Evolutionary conservation across 64 coral and sea anemone species (phyloP).

Genomic region (Montipora efflorescens): DNA sequence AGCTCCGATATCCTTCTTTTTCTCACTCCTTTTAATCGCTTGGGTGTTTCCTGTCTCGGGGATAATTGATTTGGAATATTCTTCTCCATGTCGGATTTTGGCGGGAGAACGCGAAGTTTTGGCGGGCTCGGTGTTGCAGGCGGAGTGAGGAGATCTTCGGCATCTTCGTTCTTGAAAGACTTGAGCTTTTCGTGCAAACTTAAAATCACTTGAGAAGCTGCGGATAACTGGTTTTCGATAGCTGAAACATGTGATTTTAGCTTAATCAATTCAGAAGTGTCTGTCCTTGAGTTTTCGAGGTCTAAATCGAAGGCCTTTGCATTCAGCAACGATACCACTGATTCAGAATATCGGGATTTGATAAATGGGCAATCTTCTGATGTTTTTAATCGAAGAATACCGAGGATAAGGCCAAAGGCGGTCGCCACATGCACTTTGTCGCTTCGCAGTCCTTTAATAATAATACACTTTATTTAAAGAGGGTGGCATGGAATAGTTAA

Average conservation of each 20-base stretch:
- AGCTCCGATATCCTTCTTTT: constrained; percentile 7
- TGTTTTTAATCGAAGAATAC: not conserved
- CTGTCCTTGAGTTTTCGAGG: not conserved
- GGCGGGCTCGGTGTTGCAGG: constrained; percentile 1
- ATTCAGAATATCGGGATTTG: not conserved
- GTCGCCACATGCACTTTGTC: constrained; percentile 6
- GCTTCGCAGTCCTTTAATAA: not conserved
- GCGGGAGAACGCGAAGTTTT: not conserved
- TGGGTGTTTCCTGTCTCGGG: not conserved
- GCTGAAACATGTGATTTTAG: not conserved
- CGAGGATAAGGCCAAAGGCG: not conserved
- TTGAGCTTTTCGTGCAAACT: not conserved
- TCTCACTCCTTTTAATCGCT: not conserved
- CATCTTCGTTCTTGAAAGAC: not conserved
- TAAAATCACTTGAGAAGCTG: not conserved
- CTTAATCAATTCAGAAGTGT: not conserved
- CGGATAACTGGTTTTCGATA: not conserved
- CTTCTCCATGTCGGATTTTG: not conserved
- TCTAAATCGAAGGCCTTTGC: constrained; percentile 7
- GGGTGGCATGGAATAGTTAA: too few species aligned
- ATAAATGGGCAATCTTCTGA: constrained; percentile 27
- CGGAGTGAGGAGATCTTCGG: not conserved
- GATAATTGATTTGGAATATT: not conserved
- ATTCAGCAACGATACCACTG: not conserved
- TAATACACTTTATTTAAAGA: too few species aligned